Evolutionary conservation across 2,888 invertebrate genomes (phyloP), one percentile per base, ranked within the genome.

Genomic region (Drosophila melanosoma): DNA sequence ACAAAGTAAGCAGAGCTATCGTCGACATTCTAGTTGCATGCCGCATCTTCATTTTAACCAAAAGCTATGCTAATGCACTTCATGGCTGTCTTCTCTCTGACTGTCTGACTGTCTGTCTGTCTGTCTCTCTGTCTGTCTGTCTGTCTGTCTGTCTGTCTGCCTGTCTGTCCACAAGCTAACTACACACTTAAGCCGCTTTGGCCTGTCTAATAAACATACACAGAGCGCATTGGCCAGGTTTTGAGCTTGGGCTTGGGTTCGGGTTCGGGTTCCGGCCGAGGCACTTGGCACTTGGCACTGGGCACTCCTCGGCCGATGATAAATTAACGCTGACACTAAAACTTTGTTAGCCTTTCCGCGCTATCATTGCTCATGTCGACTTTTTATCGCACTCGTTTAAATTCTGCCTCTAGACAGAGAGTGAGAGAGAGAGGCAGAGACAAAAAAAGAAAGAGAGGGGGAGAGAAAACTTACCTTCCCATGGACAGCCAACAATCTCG

Each of bases 401-500:
- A 82, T 85, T 78, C 11, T 45, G 81, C 79, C 80, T 66, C 57
- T 17, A 61, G 81, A 71, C 77, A 69, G 42, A 53, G 32, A 45
- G 26, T 4, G 33, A 20, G 38, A 56, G 35, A 49, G 32, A 10
- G 23, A 3, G 42, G 15, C 36, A 59, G 26, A 49, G 29, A 11
- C n/a, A 7, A 69, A 69, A 70, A 58, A 40, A 53, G 29, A 49
- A n/a, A 6, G 35, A n/a, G 45, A 60, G 17, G 38, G 20, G 15
- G 8, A 6, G 3, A 33, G 36, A 35, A 29, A 42, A 94, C 95
- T 95, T 93, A 97, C 97, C 96, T 93, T 94, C 94, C 95, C 96
- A 97, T 79, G 94, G 94, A 93, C 97, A 97, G 68, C 97, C 97
- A 80, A 96, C 95, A 81, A 97, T 94, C 93, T 97, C 97, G 58